Conservation (phyloP, 2,113 vertebrate species). For the Myotis lucifugus region DNA sequence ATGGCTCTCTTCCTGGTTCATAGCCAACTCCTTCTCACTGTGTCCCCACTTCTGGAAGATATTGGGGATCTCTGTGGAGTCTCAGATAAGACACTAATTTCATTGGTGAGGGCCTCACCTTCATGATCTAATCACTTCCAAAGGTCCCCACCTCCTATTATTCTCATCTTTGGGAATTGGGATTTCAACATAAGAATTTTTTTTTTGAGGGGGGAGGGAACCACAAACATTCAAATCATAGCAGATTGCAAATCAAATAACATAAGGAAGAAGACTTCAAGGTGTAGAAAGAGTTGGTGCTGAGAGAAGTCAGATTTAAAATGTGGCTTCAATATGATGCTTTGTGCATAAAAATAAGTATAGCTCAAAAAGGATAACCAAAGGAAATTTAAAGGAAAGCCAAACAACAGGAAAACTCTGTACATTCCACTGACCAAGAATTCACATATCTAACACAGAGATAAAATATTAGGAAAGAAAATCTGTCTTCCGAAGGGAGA, state of each 20-base stretch:
- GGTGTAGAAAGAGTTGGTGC: neutral
- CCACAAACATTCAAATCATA: neutral
- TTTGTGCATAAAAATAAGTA: neutral
- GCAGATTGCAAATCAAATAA: conserved; percentile 1
- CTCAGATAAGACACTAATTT: neutral
- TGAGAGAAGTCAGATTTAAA: neutral
- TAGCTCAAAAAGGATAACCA: neutral
- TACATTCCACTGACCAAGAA: neutral
- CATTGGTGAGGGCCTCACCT: neutral
- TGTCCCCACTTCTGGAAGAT: neutral
- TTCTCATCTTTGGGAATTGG: neutral
- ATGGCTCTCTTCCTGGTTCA: neutral
- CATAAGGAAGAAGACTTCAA: neutral
- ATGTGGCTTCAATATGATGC: neutral
- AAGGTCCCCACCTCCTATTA: neutral
- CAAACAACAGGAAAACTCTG: neutral
- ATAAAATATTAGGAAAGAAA: conserved; percentile 41
- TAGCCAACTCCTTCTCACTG: neutral
- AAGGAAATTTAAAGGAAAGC: conserved; percentile 16
- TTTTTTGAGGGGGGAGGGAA: no score
- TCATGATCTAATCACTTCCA: neutral
- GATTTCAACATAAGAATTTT: neutral
- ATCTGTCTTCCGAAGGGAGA: neutral
- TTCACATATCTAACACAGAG: neutral
- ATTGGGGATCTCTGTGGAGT: neutral